Base-by-base conservation (phyloP, 2,797 vertebrate species). In the Semaprochilodus insignis region DNA sequence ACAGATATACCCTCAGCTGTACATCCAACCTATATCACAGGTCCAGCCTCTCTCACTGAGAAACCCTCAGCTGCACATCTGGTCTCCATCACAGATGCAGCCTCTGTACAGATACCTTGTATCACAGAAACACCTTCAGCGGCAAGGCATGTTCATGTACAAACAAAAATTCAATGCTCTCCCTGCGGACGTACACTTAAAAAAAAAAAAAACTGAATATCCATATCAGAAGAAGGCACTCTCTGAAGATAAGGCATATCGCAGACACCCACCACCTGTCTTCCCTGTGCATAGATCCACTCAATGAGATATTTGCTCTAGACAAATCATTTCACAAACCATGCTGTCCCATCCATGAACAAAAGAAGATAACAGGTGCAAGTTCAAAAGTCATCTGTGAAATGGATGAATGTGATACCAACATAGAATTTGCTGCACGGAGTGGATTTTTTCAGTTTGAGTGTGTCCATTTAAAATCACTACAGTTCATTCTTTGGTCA, bases 151-250 rank as follows among this genome's bases (percentile, higher is more conserved):
- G 1, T 62, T 62, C 15, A 11, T 52, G 62, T 63, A 48, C 74
- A 48, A 77, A 48, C 74, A 48, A 77, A 65, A 60, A 31, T 59
- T 34, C 55, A 77, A 62, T 76, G 74, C 40, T 0, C 27, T 77
- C 74, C 51, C 40, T 77, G 74, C 27, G 36, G 74, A 17, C 1
- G 63, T 51, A 63, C n/a, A 5, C 3, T 54, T 27, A 40, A n/a
- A 66, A 77, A 40, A n/a, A 66, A 77, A 31, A 1, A 31, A 77
- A 77, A 77, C 48, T 77, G 25, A 44, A 65, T 48, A 23, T 77
- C 44, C 75, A 77, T 51, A 40, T 77, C 40, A 65, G 62, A 48
- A 77, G 60, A 65, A 65, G 36, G 17, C 59, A 77, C 60, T 23
- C 75, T 65, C 2, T 0, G 1, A 69, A 55, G 27, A 69, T 55